Evolutionary conservation across 2,888 invertebrate genomes (phyloP).

Genomic region (Glaucopsyche alexis): DNA sequence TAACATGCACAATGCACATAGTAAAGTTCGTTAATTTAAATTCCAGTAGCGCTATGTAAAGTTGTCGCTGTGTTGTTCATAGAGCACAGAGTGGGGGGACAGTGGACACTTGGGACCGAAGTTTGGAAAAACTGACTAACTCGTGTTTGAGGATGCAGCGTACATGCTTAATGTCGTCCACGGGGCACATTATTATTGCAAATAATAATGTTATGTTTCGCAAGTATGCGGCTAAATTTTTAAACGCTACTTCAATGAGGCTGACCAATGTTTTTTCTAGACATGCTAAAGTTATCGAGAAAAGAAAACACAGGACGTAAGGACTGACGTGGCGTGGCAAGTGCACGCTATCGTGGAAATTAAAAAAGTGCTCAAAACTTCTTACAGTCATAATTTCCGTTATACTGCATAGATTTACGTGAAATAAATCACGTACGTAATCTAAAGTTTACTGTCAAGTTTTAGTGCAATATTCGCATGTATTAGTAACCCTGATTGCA

Average conservation of each 20-base stretch:
- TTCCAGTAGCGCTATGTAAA: not conserved
- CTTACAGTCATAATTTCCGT: too few relatives aligned
- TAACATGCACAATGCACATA: not conserved
- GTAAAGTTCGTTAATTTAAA: slow-evolving; percentile 13
- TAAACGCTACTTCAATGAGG: too few relatives aligned
- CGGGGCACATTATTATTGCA: not conserved
- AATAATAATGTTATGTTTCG: not conserved
- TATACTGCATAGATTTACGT: too few relatives aligned
- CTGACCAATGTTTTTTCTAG: too few relatives aligned
- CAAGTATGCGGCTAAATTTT: not conserved
- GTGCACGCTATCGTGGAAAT: too few relatives aligned
- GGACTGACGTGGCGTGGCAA: too few relatives aligned
- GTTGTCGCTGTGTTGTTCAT: slow-evolving; percentile 5
- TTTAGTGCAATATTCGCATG: too few relatives aligned
- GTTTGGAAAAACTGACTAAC: not conserved
- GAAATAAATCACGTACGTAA: too few relatives aligned
- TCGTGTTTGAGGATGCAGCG: slow-evolving; percentile 1
- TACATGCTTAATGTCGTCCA: not conserved
- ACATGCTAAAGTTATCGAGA: too few relatives aligned
- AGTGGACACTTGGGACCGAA: not conserved
- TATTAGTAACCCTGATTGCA: too few relatives aligned
- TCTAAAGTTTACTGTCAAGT: too few relatives aligned
- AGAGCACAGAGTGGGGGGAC: not conserved
- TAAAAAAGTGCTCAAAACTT: too few relatives aligned
- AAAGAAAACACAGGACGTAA: not conserved